Evolutionary conservation across 2,888 invertebrate genomes (phyloP).

Genomic region (Cyrtodaria siliqua): DNA sequence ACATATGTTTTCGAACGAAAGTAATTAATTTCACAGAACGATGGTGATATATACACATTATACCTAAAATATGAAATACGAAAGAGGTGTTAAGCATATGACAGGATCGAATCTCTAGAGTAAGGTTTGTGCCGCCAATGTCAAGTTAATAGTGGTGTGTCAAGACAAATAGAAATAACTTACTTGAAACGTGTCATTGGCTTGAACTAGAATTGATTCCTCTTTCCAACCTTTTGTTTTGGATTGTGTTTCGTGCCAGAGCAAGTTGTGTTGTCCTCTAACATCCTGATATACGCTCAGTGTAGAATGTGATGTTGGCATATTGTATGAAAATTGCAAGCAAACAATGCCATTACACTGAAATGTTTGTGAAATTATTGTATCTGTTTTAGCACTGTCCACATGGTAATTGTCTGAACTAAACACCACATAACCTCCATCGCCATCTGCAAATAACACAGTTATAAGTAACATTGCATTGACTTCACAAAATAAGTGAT

Average conservation of each 20-base stretch:
- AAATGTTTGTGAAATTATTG: conserved; percentile 25
- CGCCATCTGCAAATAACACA: conserved; percentile 24
- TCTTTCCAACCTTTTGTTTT: conserved; percentile 40
- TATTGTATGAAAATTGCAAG: conserved; percentile 42
- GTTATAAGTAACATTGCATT: too few species aligned
- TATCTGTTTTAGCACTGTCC: conserved; percentile 17
- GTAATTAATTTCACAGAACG: too few species aligned
- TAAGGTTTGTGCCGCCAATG: too few species aligned
- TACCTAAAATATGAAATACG: too few species aligned
- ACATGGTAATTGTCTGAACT: conserved; percentile 41
- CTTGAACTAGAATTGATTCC: not conserved
- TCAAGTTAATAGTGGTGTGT: too few species aligned
- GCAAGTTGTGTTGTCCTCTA: conserved; percentile 8
- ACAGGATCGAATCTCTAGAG: too few species aligned
- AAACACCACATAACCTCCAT: conserved; percentile 35
- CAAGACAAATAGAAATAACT: too few species aligned
- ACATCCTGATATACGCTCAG: conserved; percentile 20
- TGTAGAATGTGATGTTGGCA: conserved; percentile 28
- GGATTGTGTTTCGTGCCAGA: conserved; percentile 25
- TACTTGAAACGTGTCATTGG: conserved; percentile 23
- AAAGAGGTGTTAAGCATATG: too few species aligned
- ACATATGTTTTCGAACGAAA: too few species aligned
- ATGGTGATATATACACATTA: too few species aligned
- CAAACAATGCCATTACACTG: conserved; percentile 5
- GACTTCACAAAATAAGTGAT: too few species aligned